Evolutionary conservation across 2,113 vertebrate genomes (phyloP), one percentile per base, ranked within the genome.

Genomic region (Megaceryle maxima): DNA sequence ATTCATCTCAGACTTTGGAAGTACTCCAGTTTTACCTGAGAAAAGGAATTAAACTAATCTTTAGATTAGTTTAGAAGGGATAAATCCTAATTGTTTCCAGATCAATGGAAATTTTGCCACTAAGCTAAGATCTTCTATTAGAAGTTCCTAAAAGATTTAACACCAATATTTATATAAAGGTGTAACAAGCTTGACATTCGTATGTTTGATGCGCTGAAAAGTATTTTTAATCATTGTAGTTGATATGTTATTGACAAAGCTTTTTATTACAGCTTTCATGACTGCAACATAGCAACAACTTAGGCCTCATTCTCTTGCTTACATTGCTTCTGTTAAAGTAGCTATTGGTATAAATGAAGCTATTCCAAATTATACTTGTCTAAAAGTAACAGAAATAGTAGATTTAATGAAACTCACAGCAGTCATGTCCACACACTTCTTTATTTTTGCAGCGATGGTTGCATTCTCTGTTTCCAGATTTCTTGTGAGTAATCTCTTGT

Each of bases 401-500:
- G 70, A 72, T 86, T 84, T 90, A 83, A 92, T 84, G 67, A 88
- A 93, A 99, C 99, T 99, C 95, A 99, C 99, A 99, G 96, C 99
- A 99, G 70, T 99, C 99, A 76, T 99, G 99, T 84, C 98, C 99
- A 98, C 99, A 99, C 20, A 95, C 83, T 48, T 98, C 98, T 97
- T 99, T 99, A 94, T 99, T 99, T 98, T 99, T 99, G 97, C 99
- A 99, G 80, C 98, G 98, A 96, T 99, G 99, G 97, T 99, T 99
- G 94, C 99, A 99, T 76, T 98, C 97, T 97, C 99, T 98, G 93
- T 98, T 99, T 81, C 97, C 97, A 37, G 80, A 57, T 95, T 98
- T 98, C 96, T 89, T 97, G 70, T 53, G 92, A 62, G 72, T 16
- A 76, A 81, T 87, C 60, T 85, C 94, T 37, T 93, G 91, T 66